These are phyloP conservation scores for Erebia palarica DNA, from an alignment of 2,888 invertebrate species.

Conservation along the genomic window DNA sequence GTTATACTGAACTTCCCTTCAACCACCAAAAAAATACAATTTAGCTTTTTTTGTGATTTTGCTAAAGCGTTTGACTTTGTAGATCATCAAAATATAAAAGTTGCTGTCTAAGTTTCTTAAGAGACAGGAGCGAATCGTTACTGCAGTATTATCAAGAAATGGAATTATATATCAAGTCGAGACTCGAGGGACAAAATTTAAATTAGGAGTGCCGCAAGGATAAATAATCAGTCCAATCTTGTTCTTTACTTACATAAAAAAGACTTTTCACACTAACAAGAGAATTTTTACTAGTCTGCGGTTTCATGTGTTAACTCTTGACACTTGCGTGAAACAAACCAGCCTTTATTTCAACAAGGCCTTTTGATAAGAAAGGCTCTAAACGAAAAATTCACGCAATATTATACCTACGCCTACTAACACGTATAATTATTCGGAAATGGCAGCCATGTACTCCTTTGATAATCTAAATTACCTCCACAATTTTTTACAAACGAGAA, in stretches of 20 bases:
- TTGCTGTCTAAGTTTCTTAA: not conserved
- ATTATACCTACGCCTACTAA: slow-evolving; percentile 43
- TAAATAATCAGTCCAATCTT: not conserved
- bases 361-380: slow-evolving; percentile 51
- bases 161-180: no score
- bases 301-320: slow-evolving; percentile 32
- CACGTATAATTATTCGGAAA: slow-evolving; percentile 39
- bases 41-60: not conserved
- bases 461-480: slow-evolving; percentile 55
- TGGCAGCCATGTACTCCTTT: slow-evolving; percentile 63
- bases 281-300: not conserved
- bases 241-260: not conserved
- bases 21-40: not conserved
- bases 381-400: slow-evolving; percentile 45
- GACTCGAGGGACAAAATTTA: not conserved
- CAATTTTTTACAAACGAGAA: slow-evolving; percentile 19
- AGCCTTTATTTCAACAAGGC: slow-evolving; percentile 48
- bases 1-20: not conserved
- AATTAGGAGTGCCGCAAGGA: not conserved
- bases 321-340: slow-evolving; percentile 53
- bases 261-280: not conserved
- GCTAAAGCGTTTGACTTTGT: not conserved
- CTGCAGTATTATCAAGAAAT: not conserved
- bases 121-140: not conserved
- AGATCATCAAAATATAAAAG: not conserved